Base-by-base conservation (phyloP, 2,113 vertebrate species). In the Montifringilla adamsi region DNA sequence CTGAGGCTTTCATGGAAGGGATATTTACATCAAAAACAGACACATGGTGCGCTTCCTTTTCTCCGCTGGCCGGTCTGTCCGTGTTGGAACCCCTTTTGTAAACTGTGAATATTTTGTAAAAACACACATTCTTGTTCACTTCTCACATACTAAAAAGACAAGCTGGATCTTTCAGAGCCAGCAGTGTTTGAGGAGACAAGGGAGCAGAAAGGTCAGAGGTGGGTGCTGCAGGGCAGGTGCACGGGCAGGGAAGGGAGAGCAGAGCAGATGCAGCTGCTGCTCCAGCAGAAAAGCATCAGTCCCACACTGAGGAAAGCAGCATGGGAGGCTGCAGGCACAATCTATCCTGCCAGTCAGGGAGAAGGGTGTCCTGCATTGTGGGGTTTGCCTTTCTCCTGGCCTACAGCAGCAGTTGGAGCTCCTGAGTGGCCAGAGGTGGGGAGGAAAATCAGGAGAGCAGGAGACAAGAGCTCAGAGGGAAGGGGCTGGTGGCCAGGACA, bases 11-110 rank as follows among this genome's bases (percentile, higher is more conserved):
- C 98, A 99, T 99, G 99, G 99, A 99, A 96, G 99, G 99, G 55
- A 99, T 99, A 96, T 99, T 99, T 94, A 99, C 99, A 39, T 99
- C 99, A 19, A 99, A 99, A 98, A 99, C 99, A n/a, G 99, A 99
- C 84, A 99, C 99, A 0, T 99, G 99, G 99, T 99, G 89, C 17
- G 98, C 94, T 69, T 92, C 20, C 17, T 90, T 66, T 86, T 58
- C 60, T 55, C 27, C 3, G 22, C 66, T 43, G 7, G 56, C 72
- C 4, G 0, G 4, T 35, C 72, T 31, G 24, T 49, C 44, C 53
- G 30, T 60, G 41, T 63, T 84, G 44, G 59, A 59, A 70, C 9
- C 13, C 3, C 10, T 47, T 94, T 26, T 35, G 64, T 56, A 28
- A 77, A 70, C 19, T 5, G 28, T 37, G 39, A 89, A 28, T 78